These are phyloP conservation scores for Apoderus coryli DNA, from an alignment of 2,888 invertebrate species.

Conservation along the genomic window DNA sequence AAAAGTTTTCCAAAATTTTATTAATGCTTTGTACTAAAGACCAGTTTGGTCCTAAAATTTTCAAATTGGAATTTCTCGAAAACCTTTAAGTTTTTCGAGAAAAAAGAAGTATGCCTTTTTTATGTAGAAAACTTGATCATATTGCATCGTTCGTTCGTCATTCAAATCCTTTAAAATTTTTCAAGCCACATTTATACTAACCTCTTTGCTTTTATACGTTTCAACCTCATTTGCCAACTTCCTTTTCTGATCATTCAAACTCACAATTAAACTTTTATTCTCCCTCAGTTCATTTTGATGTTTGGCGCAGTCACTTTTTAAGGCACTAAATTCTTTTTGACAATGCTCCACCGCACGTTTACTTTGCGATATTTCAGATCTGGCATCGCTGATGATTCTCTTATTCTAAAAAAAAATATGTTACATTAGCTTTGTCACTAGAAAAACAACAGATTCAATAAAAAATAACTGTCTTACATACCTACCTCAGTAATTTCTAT, in stretches of 20 bases:
- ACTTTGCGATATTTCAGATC: conserved; percentile 27
- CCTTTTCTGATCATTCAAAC: conserved; percentile 27
- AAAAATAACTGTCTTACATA: conserved; percentile 10
- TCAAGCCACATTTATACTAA: too few species aligned
- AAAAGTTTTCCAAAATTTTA: too few species aligned
- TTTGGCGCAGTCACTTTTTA: conserved; percentile 24
- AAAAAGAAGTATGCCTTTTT: too few species aligned
- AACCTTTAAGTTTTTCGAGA: too few species aligned
- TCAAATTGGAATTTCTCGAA: too few species aligned
- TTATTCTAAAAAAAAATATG: conserved; percentile 23
- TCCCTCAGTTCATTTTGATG: conserved; percentile 22
- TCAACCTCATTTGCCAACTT: conserved; percentile 26
- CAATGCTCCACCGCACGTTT: conserved; percentile 39
- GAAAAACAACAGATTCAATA: conserved; percentile 8
- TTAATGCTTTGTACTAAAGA: too few species aligned
- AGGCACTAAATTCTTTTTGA: conserved; percentile 28
- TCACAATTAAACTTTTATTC: conserved; percentile 17
- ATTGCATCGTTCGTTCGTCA: too few species aligned
- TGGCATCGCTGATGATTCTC: conserved; percentile 23
- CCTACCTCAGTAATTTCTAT: conserved; percentile 43
- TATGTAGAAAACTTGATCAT: too few species aligned
- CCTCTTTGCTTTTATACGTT: conserved; percentile 27
- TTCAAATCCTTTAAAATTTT: conserved; percentile 8
- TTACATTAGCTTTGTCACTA: conserved; percentile 1
- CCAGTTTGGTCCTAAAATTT: too few species aligned